phyloP scores from a whole-genome alignment of 1,140 invertebrate species.

The Eumaeus atala region DNA sequence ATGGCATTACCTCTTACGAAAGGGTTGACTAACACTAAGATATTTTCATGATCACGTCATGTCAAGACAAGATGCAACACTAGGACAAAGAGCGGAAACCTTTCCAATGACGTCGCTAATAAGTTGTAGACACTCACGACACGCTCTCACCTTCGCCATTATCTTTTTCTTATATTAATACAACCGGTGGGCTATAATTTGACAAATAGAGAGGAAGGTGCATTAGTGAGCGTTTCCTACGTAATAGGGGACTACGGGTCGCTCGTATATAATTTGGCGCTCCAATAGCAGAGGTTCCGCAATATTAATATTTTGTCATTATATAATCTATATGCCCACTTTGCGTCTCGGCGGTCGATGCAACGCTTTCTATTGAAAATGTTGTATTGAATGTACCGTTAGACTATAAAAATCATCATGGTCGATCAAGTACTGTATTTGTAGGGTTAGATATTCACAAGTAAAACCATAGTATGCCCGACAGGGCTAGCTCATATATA shows the following conservation, averaged over 20 bases:
- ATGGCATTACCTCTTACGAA: too few relatives aligned
- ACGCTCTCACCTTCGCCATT: slow-evolving; percentile 32
- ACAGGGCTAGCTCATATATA: too few relatives aligned
- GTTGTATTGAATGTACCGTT: too few relatives aligned
- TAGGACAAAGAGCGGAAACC: slow-evolving; percentile 9
- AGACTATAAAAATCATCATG: too few relatives aligned
- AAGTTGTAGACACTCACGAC: slow-evolving; percentile 32
- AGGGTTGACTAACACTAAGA: too few relatives aligned
- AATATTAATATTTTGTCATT: slow-evolving; percentile 31
- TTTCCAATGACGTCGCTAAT: slow-evolving; percentile 39
- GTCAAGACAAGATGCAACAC: slow-evolving; percentile 1
- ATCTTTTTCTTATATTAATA: slow-evolving; percentile 49
- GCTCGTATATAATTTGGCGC: slow-evolving; percentile 59
- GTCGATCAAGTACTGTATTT: too few relatives aligned
- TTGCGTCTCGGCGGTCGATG: slow-evolving; percentile 4
- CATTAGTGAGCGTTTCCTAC: slow-evolving; percentile 63
- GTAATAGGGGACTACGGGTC: slow-evolving; percentile 51
- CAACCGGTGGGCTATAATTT: slow-evolving; percentile 59
- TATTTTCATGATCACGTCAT: too few relatives aligned
- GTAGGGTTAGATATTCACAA: too few relatives aligned
- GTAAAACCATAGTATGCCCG: too few relatives aligned
- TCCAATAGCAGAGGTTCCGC: slow-evolving; percentile 36
- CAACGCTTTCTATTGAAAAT: background rate
- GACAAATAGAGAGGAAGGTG: slow-evolving; percentile 71
- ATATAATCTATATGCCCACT: slow-evolving; percentile 3